Percentiles rank a stretch among this genome's conserved stretches.
Evolutionary conservation across 2,797 vertebrate genomes (phyloP).

Genomic region (Macropodus opercularis): DNA sequence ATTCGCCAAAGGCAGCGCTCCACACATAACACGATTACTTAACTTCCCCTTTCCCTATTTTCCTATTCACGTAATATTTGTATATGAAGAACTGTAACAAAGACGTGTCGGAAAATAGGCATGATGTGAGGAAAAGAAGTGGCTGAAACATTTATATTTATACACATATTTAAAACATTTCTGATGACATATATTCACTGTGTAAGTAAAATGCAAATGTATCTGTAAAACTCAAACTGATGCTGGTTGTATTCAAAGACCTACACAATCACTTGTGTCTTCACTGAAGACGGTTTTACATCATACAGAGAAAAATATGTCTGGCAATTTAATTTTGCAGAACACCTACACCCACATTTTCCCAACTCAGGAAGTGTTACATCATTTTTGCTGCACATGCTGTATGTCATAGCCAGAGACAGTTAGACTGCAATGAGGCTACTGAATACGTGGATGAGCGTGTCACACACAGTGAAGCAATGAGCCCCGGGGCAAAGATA

Average conservation of each 20-base stretch:
- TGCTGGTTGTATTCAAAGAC: not conserved
- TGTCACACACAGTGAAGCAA: no score
- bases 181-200: not conserved
- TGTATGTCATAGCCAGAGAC: not conserved
- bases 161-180: no score
- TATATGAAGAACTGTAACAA: constrained; percentile 19
- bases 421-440: not conserved
- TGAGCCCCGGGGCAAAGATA: not conserved
- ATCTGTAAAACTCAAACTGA: not conserved
- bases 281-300: not conserved
- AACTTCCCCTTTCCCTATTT: constrained; percentile 40
- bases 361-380: not conserved
- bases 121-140: not conserved
- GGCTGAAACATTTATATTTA: no score
- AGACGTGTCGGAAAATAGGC: constrained; percentile 5
- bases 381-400: not conserved
- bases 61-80: constrained; percentile 24
- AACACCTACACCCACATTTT: not conserved
- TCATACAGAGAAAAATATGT: not conserved
- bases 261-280: not conserved
- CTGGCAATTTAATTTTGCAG: not conserved
- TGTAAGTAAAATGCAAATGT: not conserved
- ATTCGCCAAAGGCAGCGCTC: constrained; percentile 50
- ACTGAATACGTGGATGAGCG: not conserved
- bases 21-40: constrained; percentile 52